These are phyloP conservation scores for Limnephilus rhombicus DNA, from an alignment of 2,888 invertebrate genomes.

Conservation along the genomic window DNA sequence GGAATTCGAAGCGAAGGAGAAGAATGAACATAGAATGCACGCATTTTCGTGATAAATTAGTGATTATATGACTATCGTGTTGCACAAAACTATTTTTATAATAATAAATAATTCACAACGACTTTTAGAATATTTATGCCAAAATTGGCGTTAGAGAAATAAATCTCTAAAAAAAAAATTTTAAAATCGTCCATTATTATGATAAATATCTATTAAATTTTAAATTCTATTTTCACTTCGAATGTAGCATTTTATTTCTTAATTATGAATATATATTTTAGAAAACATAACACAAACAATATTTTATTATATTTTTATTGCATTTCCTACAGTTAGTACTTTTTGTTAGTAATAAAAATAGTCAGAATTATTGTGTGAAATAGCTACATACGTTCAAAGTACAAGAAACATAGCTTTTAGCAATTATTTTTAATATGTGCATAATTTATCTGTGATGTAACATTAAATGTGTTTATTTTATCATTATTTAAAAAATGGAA, in stretches of 20 bases:
- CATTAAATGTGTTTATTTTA: slow-evolving; percentile 42
- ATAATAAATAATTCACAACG: background rate
- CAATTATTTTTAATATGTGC: slow-evolving; percentile 40
- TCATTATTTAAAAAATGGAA: slow-evolving; percentile 27
- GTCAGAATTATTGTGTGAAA: background rate
- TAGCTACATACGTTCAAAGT: slow-evolving; percentile 20
- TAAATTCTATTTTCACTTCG: background rate
- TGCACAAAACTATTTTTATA: slow-evolving; percentile 1
- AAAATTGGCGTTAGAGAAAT: background rate
- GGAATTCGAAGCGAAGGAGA: background rate
- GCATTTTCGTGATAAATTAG: background rate
- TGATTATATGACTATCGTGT: background rate
- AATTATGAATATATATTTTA: background rate
- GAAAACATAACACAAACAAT: background rate
- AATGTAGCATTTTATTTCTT: background rate
- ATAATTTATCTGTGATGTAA: slow-evolving; percentile 51
- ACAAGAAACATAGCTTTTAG: slow-evolving; percentile 33
- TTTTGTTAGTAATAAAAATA: background rate
- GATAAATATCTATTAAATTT: background rate
- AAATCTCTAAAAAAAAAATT: background rate
- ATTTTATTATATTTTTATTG: background rate
- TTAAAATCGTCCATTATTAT: background rate
- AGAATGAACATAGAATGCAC: background rate
- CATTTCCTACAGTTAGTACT: background rate
- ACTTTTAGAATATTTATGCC: background rate